Evolutionary conservation across 2,888 invertebrate species (phyloP).

Genomic region (Cetonia aurata): DNA sequence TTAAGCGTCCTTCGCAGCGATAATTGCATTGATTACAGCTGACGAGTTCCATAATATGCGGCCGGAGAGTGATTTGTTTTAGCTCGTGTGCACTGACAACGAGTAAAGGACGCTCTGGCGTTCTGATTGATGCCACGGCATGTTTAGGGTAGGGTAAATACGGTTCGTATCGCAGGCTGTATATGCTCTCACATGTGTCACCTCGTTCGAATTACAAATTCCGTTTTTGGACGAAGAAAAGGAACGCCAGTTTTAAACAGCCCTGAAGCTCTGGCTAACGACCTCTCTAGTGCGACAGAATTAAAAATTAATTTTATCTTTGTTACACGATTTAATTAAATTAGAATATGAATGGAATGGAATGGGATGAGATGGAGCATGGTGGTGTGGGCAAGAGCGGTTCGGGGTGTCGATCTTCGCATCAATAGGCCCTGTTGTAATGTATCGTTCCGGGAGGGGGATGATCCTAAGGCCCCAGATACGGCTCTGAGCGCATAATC

Average conservation of each 20-base stretch:
- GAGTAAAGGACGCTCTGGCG: slow-evolving; percentile 14
- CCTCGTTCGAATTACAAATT: neutral
- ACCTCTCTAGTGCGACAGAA: slow-evolving; percentile 55
- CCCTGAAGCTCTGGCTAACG: slow-evolving; percentile 46
- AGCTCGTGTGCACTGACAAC: slow-evolving; percentile 32
- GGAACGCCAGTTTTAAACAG: slow-evolving; percentile 16
- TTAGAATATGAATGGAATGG: slow-evolving; percentile 52
- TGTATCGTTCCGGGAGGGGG: slow-evolving; percentile 62
- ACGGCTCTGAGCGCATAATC: slow-evolving; percentile 67
- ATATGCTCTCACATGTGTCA: neutral
- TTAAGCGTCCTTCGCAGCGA: slow-evolving; percentile 22
- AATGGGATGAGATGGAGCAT: too few species aligned
- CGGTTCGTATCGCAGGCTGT: slow-evolving; percentile 6
- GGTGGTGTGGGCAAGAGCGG: too few species aligned
- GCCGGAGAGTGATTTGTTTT: slow-evolving; percentile 36
- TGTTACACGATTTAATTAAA: slow-evolving; percentile 67
- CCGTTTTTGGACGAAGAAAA: neutral
- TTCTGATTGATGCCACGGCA: slow-evolving; percentile 31
- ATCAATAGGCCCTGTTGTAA: slow-evolving; percentile 60
- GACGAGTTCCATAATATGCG: slow-evolving; percentile 35
- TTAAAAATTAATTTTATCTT: slow-evolving; percentile 68
- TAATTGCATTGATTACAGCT: slow-evolving; percentile 36
- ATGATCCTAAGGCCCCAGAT: slow-evolving; percentile 61
- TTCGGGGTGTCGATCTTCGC: slow-evolving; percentile 48
- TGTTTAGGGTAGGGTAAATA: slow-evolving; percentile 8